Conservation (phyloP, 2,113 vertebrate genomes). For the Bungarus multicinctus region DNA sequence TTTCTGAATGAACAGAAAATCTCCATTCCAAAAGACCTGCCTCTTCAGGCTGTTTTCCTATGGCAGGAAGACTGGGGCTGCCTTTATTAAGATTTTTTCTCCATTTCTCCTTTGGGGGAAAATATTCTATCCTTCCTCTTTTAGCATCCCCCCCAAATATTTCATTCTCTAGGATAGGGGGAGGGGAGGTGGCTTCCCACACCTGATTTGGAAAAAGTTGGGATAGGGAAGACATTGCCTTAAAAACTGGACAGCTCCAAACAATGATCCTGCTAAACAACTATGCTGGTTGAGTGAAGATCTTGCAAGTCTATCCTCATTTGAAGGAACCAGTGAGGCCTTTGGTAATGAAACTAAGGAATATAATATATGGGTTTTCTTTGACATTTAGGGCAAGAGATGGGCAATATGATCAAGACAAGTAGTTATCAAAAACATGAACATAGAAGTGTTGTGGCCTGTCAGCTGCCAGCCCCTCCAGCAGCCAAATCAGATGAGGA, state of each 20-base stretch:
- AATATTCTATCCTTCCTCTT: too few species aligned
- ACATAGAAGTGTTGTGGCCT: neutral
- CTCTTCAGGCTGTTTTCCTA: too few species aligned
- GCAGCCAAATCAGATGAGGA: too few species aligned
- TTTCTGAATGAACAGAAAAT: too few species aligned
- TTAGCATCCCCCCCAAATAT: too few species aligned
- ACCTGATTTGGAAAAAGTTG: neutral
- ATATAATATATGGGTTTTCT: neutral
- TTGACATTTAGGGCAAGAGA: neutral
- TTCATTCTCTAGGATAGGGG: too few species aligned
- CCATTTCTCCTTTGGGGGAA: too few species aligned
- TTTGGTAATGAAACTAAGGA: neutral
- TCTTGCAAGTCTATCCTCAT: neutral
- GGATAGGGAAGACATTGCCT: neutral
- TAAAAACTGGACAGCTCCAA: neutral
- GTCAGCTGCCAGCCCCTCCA: too few species aligned
- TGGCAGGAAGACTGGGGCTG: too few species aligned
- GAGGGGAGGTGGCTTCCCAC: too few species aligned
- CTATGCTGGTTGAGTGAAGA: neutral
- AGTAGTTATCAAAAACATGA: neutral
- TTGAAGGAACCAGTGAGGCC: neutral
- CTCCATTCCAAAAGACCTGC: too few species aligned
- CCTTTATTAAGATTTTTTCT: too few species aligned
- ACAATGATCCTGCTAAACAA: neutral
- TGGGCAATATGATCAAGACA: neutral